phyloP scores from a whole-genome alignment of 2,888 invertebrate species.

The Pollenia griseotomentosa region DNA sequence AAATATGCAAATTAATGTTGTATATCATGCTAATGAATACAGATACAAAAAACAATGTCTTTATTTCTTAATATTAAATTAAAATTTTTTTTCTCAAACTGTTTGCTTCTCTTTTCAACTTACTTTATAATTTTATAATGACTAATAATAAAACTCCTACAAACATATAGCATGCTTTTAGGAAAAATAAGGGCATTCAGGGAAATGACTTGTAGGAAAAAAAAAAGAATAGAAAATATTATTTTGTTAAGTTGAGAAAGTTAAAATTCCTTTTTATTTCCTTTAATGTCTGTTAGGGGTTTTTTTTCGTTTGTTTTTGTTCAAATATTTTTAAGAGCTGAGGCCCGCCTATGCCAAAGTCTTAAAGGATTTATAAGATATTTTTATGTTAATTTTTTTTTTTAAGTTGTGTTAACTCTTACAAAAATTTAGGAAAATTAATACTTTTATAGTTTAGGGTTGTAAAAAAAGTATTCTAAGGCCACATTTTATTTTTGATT shows the following conservation, averaged over 20 bases:
- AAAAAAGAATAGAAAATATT: not conserved
- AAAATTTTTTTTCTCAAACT: not conserved
- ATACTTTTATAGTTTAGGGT: not conserved
- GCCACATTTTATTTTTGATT: not conserved
- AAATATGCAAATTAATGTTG: slow-evolving; percentile 14
- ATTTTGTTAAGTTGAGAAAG: too few species aligned
- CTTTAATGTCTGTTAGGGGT: slow-evolving; percentile 21
- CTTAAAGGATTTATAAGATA: slow-evolving; percentile 62
- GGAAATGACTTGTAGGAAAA: not conserved
- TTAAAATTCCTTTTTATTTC: slow-evolving; percentile 39
- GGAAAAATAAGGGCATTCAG: slow-evolving; percentile 42
- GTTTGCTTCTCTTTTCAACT: not conserved
- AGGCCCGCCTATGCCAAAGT: slow-evolving; percentile 33
- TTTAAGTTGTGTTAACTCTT: slow-evolving; percentile 12
- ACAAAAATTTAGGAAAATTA: not conserved
- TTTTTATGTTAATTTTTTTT: slow-evolving; percentile 9
- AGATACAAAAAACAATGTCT: not conserved
- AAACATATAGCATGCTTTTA: slow-evolving; percentile 36
- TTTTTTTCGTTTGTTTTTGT: not conserved
- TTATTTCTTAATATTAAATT: not conserved
- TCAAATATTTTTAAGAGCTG: not conserved
- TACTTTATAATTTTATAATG: slow-evolving; percentile 55
- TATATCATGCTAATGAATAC: slow-evolving; percentile 14
- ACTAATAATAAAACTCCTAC: not conserved
- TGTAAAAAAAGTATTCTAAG: not conserved